Conservation (phyloP, 2,888 invertebrate species). For the Tachina lurida region DNA sequence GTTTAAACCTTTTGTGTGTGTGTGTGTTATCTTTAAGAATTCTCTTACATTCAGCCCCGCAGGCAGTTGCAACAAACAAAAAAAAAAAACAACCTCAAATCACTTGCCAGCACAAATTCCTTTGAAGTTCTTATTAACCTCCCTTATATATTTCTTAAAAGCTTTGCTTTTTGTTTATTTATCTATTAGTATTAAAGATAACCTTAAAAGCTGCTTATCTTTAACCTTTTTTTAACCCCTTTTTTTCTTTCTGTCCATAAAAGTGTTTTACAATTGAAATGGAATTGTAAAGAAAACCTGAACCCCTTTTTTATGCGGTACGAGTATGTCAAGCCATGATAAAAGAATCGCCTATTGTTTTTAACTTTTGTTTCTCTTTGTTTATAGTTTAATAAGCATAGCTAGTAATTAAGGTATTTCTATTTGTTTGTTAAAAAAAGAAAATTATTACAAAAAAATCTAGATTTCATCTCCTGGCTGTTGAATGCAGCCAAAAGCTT, state of each 20-base stretch:
- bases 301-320: conserved; percentile 4
- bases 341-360: conserved; percentile 40
- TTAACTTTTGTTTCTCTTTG: conserved; percentile 10
- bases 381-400: conserved; percentile 34
- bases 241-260: background rate
- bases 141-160: background rate
- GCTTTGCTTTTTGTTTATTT: conserved; percentile 51
- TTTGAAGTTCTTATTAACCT: conserved; percentile 31
- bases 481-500: conserved; percentile 14
- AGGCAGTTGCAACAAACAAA: background rate
- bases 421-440: conserved; percentile 19
- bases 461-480: background rate
- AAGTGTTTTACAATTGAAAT: conserved; percentile 20
- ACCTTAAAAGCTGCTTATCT: conserved; percentile 48
- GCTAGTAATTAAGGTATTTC: conserved; percentile 65
- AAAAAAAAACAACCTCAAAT: background rate
- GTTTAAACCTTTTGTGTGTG: background rate
- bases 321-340: background rate
- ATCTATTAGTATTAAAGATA: conserved; percentile 52
- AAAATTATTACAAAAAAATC: conserved; percentile 48
- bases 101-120: conserved; percentile 35
- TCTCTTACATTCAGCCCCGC: background rate
- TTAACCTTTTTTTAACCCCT: conserved; percentile 25
- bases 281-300: background rate
- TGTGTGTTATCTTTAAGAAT: conserved; percentile 24